These are phyloP conservation scores for Poeciliopsis prolifica DNA, from an alignment of 2,113 vertebrate species.

Conservation along the genomic window DNA sequence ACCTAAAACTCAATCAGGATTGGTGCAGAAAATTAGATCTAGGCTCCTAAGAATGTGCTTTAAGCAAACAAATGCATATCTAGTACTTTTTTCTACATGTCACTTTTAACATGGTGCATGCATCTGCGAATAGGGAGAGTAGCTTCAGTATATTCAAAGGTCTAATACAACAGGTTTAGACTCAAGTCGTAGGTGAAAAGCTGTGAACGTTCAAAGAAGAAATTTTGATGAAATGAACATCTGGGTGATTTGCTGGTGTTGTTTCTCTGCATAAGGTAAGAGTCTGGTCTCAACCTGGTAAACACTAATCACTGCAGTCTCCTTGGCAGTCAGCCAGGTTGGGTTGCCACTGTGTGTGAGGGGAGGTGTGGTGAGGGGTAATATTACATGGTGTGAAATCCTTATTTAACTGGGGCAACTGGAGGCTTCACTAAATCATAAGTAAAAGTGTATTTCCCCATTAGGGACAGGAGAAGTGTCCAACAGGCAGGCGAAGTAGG, in stretches of 20 bases:
- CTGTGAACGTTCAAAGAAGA: no score
- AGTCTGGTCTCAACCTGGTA: slow-evolving; percentile 33
- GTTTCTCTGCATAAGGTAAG: slow-evolving; percentile 24
- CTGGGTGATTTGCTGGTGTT: neutral
- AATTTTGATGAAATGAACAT: neutral
- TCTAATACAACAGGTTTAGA: neutral
- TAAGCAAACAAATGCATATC: neutral
- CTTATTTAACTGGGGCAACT: slow-evolving; percentile 16
- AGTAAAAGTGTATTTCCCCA: slow-evolving; percentile 18
- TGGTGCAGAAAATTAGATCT: neutral
- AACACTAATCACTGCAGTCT: slow-evolving; percentile 31
- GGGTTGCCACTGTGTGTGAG: neutral
- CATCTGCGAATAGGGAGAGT: no score
- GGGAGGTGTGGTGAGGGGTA: no score
- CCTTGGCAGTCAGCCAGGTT: slow-evolving; percentile 10
- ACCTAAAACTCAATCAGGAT: no score
- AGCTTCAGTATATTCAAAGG: neutral
- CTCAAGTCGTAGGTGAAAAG: neutral
- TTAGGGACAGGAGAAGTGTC: slow-evolving; percentile 7
- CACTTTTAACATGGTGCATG: neutral
- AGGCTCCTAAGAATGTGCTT: neutral
- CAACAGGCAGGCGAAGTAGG: slow-evolving; percentile 20
- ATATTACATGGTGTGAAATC: slow-evolving; percentile 13
- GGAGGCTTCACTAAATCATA: slow-evolving; percentile 21
- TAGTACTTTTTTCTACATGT: neutral